Conservation (phyloP, 2,888 invertebrate species). For the Dolichopus griseipennis region DNA sequence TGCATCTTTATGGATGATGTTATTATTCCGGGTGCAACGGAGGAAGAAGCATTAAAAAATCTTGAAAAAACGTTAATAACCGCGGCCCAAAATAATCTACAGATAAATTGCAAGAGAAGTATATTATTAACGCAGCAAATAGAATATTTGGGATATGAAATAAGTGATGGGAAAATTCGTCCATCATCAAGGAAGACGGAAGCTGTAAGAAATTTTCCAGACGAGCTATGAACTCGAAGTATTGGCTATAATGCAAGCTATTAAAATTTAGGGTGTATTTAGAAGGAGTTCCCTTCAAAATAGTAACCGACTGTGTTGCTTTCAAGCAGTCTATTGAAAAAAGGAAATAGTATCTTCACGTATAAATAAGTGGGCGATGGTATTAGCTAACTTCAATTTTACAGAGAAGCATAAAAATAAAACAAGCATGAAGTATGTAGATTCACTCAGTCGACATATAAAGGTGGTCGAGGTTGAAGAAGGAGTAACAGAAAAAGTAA, state of each 20-base stretch:
- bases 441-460: too few species aligned
- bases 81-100: slow-evolving; percentile 27
- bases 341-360: slow-evolving; percentile 27
- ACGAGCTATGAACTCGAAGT: slow-evolving; percentile 27
- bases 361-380: slow-evolving; percentile 15
- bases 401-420: slow-evolving; percentile 24
- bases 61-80: too few species aligned
- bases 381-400: slow-evolving; percentile 24
- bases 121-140: slow-evolving; percentile 20
- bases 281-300: slow-evolving; percentile 7
- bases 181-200: slow-evolving; percentile 25
- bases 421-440: too few species aligned
- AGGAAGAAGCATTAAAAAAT: too few species aligned
- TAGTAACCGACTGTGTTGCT: slow-evolving; percentile 10
- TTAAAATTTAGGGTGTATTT: slow-evolving; percentile 8
- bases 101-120: slow-evolving; percentile 22
- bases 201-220: slow-evolving; percentile 26
- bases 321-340: slow-evolving; percentile 17
- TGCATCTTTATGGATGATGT: too few species aligned
- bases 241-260: slow-evolving; percentile 8
- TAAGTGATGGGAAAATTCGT: slow-evolving; percentile 21
- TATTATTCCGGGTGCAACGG: too few species aligned
- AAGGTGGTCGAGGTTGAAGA: too few species aligned
- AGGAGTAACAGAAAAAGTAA: too few species aligned
- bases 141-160: slow-evolving; percentile 22